Conservation (phyloP, 2,113 vertebrate genomes). For the Promerops cafer region DNA sequence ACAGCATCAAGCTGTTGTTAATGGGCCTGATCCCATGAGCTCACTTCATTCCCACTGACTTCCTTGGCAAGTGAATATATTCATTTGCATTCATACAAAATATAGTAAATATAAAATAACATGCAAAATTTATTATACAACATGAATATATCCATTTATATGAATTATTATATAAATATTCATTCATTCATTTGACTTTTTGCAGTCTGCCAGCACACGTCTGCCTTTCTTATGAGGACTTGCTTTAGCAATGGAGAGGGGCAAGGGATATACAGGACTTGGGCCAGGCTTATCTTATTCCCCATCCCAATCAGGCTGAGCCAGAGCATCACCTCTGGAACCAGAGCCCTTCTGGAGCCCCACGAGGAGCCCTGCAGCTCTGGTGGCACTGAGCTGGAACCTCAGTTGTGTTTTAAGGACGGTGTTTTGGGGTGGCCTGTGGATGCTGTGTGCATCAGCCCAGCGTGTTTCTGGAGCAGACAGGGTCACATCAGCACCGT, state of each 20-base stretch:
- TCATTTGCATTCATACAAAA: background rate
- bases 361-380: background rate
- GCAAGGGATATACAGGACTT: accelerated
- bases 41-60: background rate
- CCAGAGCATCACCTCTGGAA: background rate
- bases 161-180: background rate
- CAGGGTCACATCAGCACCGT: background rate
- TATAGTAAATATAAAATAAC: background rate
- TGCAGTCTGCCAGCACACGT: accelerated
- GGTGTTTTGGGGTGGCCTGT: background rate
- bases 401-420: background rate
- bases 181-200: background rate
- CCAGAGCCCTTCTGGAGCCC: background rate
- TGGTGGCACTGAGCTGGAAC: background rate
- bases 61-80: background rate
- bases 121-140: background rate
- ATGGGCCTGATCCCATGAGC: background rate
- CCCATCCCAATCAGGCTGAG: background rate
- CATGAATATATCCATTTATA: background rate
- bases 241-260: background rate
- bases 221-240: background rate
- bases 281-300: background rate
- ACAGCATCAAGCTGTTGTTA: background rate
- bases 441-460: background rate
- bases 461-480: background rate